Percentiles rank a stretch among this genome's conserved stretches.
Conservation (phyloP, 2,113 vertebrate species). For the Pitta sordida region DNA sequence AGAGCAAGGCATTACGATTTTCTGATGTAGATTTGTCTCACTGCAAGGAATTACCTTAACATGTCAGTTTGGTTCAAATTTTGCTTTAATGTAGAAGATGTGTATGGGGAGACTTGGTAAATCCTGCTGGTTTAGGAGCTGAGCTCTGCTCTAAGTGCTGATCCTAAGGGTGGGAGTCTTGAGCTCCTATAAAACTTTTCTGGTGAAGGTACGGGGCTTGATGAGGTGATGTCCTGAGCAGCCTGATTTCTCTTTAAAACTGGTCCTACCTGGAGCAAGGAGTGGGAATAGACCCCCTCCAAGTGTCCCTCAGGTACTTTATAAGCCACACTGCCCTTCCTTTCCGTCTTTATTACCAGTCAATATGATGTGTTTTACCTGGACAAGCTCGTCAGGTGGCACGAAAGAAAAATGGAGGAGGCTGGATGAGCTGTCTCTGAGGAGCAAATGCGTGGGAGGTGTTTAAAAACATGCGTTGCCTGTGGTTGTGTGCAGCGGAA, state of each 20-base stretch:
- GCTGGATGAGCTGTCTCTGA: conserved; percentile 14
- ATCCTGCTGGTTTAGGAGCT: neutral
- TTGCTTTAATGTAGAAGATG: neutral
- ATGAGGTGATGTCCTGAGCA: neutral
- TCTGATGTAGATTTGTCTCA: neutral
- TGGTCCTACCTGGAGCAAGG: neutral
- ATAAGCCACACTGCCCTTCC: rapidly evolving
- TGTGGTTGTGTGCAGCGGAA: conserved; percentile 22
- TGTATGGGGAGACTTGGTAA: neutral
- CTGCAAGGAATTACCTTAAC: neutral
- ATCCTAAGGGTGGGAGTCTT: neutral
- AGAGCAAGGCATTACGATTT: neutral
- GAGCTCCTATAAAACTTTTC: neutral
- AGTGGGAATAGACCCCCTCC: neutral
- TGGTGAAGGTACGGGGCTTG: neutral
- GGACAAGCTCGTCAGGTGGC: conserved; percentile 12
- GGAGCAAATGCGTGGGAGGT: neutral
- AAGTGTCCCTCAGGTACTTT: neutral
- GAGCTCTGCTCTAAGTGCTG: neutral
- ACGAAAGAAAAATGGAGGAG: neutral
- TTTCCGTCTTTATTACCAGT: neutral
- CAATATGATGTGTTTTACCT: neutral
- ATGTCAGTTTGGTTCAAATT: neutral
- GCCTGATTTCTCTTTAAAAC: neutral
- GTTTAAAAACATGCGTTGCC: conserved; percentile 45